A percentile compares a stretch with the other conserved stretches of the same genome.
phyloP scores from a whole-genome alignment of 2,888 invertebrate genomes.

The Leucophora obtusa region DNA sequence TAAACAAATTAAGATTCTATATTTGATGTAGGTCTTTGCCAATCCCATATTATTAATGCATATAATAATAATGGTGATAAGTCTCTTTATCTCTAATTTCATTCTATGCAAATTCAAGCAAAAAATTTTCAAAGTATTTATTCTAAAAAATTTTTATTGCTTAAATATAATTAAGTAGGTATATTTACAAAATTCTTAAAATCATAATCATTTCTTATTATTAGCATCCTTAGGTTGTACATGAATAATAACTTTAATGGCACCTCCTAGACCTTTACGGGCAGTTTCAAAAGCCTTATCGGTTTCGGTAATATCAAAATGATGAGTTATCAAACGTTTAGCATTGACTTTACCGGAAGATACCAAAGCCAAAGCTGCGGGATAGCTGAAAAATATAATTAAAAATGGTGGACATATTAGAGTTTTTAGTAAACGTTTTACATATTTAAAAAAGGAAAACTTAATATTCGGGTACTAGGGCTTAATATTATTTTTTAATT shows the following conservation, averaged over 20 bases:
- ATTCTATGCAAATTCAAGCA: background rate
- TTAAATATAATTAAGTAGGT: too few relatives aligned
- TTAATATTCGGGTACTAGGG: too few relatives aligned
- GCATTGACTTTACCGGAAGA: slow-evolving; percentile 88
- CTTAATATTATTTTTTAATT: too few relatives aligned
- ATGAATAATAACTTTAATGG: slow-evolving; percentile 94
- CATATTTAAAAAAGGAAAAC: too few relatives aligned
- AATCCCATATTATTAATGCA: too few relatives aligned
- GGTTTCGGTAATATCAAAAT: slow-evolving; percentile 87
- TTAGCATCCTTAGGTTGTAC: slow-evolving; percentile 81
- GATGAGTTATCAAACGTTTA: slow-evolving; percentile 90
- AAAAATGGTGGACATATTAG: too few relatives aligned
- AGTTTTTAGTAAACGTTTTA: too few relatives aligned
- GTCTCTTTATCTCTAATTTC: too few relatives aligned
- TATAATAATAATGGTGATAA: too few relatives aligned
- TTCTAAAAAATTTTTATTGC: too few relatives aligned
- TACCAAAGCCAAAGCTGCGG: slow-evolving; percentile 87
- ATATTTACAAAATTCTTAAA: background rate
- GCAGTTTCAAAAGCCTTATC: slow-evolving; percentile 91
- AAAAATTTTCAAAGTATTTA: background rate
- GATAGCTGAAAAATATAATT: slow-evolving; percentile 81
- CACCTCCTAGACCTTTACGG: slow-evolving; percentile 84
- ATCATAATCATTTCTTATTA: slow-evolving; percentile 73
- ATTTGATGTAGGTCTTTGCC: too few relatives aligned
- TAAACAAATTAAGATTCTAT: too few relatives aligned